A percentile compares a stretch with the other conserved stretches of the same genome.
phyloP scores from a whole-genome alignment of 2,113 vertebrate species.

The Sigmodon hispidus region DNA sequence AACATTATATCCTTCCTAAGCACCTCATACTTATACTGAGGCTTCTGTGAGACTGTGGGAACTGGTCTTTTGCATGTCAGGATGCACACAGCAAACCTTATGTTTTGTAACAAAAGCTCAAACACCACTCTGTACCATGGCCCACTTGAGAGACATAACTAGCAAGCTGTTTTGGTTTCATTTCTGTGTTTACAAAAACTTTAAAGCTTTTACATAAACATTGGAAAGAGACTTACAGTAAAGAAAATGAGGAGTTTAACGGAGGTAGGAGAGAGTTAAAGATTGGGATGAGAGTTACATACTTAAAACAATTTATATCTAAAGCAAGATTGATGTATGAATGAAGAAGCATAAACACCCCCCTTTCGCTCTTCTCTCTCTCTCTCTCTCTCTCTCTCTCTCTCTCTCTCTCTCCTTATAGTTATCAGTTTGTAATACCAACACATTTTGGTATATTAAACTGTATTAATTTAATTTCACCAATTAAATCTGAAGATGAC shows the following conservation, averaged over 20 bases:
- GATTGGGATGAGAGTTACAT: not conserved
- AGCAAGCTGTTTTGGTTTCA: no score
- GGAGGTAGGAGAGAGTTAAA: no score
- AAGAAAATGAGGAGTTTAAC: not conserved
- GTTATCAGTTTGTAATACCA: not conserved
- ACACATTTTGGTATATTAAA: not conserved
- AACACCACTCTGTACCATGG: no score
- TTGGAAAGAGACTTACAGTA: not conserved
- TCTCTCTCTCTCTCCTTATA: not conserved
- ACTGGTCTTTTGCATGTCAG: no score
- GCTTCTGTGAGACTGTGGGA: no score
- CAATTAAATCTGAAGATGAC: not conserved
- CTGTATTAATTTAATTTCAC: not conserved
- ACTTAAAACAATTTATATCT: not conserved
- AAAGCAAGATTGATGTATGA: not conserved
- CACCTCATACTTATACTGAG: no score
- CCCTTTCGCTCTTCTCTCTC: accelerated
- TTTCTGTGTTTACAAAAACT: no score
- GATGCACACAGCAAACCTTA: no score
- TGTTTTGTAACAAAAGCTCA: no score
- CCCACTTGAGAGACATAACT: no score
- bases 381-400: not conserved
- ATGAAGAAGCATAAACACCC: not conserved
- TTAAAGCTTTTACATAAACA: no score
- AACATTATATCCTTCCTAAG: no score